Conservation (phyloP, 2,113 vertebrate genomes). For the Nycticryphes semicollaris region DNA sequence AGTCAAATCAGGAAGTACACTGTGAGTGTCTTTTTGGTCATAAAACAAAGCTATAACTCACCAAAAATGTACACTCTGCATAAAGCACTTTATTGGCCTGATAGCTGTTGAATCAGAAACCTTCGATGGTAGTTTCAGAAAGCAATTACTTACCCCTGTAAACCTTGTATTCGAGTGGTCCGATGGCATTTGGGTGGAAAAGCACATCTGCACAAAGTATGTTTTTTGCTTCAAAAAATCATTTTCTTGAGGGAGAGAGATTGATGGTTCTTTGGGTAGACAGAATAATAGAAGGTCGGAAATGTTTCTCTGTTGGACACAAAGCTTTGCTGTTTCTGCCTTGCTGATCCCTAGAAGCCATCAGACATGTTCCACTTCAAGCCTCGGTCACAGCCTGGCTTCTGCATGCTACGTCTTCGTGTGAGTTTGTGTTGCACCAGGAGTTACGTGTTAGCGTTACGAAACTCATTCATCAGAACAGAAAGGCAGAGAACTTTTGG, state of each 20-base stretch:
- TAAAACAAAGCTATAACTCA: neutral
- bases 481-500: neutral
- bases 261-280: neutral
- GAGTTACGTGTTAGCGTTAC: neutral
- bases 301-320: neutral
- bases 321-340: neutral
- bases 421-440: neutral
- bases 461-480: neutral
- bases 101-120: neutral
- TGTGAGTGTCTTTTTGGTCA: neutral
- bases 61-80: neutral
- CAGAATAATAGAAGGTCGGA: neutral
- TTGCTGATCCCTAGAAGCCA: neutral
- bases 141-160: neutral
- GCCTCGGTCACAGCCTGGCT: neutral
- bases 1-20: neutral
- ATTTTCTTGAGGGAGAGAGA: neutral
- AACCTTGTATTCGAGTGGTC: neutral
- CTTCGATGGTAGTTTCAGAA: neutral
- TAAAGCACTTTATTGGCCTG: neutral
- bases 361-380: neutral
- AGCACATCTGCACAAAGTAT: neutral
- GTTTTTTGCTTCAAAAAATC: neutral
- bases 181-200: neutral
- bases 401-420: neutral